These are phyloP conservation scores for Drosophila limbata DNA, from an alignment of 2,888 invertebrate species.

Conservation along the genomic window DNA sequence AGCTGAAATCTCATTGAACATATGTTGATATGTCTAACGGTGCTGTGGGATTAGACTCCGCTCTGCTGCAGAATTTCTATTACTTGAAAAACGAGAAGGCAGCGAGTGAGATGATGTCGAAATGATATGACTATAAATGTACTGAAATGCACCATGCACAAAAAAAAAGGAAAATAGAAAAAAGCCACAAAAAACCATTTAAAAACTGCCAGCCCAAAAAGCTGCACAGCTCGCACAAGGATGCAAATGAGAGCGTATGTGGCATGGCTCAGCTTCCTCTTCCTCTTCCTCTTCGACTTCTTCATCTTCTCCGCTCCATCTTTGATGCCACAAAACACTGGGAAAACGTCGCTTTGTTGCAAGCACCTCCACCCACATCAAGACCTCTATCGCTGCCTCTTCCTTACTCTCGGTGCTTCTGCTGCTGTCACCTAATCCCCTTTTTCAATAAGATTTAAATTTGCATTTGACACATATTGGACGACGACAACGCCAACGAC, in stretches of 20 bases:
- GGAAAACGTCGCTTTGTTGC: constrained; percentile 50
- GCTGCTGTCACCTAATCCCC: constrained; percentile 81
- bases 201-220: constrained; percentile 58
- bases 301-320: neutral
- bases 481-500: constrained; percentile 66
- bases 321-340: constrained; percentile 55
- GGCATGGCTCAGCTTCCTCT: neutral
- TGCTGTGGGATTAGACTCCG: constrained; percentile 71
- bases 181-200: constrained; percentile 69
- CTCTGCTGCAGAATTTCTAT: constrained; percentile 60
- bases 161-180: neutral
- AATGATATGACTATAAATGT: constrained; percentile 59
- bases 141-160: constrained; percentile 16
- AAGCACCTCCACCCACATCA: neutral
- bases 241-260: constrained; percentile 55
- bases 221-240: constrained; percentile 11
- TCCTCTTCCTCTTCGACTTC: neutral
- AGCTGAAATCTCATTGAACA: constrained; percentile 57
- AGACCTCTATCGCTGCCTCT: neutral
- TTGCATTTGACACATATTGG: constrained; percentile 82
- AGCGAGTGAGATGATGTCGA: constrained; percentile 49
- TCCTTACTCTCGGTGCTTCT: constrained; percentile 47
- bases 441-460: constrained; percentile 82
- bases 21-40: constrained; percentile 62
- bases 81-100: constrained; percentile 41